Evolutionary conservation across 2,113 vertebrate genomes (phyloP).

Genomic region (Tenrec ecaudatus): DNA sequence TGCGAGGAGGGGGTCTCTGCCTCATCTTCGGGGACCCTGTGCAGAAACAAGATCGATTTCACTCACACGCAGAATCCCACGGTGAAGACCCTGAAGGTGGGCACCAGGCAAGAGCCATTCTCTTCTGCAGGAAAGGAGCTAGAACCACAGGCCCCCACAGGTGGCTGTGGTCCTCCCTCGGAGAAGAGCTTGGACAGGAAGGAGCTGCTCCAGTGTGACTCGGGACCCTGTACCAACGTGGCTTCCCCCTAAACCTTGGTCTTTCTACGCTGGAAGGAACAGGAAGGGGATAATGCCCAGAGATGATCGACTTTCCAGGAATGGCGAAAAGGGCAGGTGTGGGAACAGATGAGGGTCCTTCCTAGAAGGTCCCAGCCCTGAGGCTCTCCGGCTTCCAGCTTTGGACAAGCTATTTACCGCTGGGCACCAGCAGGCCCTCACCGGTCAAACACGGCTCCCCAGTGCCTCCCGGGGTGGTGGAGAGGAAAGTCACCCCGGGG

Average conservation of each 20-base stretch:
- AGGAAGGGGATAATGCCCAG: neutral
- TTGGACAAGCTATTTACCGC: neutral
- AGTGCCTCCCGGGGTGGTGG: neutral
- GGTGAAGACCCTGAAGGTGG: neutral
- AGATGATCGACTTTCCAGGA: fast-evolving
- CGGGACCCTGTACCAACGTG: neutral
- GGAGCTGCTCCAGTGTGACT: too few relatives aligned
- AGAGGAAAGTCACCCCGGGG: neutral
- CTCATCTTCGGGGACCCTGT: conserved; percentile 93
- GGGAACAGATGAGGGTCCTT: neutral
- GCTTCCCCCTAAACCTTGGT: neutral
- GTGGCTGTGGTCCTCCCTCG: fast-evolving
- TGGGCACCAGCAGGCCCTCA: neutral
- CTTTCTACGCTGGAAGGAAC: neutral
- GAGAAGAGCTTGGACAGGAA: neutral
- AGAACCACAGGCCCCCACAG: fast-evolving
- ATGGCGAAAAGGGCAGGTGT: neutral
- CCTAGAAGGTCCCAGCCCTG: neutral
- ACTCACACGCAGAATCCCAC: neutral
- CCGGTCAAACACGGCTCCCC: neutral
- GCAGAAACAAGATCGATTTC: conserved; percentile 70
- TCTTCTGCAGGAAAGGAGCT: neutral
- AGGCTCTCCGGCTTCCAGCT: neutral
- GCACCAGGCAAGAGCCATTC: neutral
- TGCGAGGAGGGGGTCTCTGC: conserved; percentile 96